Percentiles rank a stretch among this genome's conserved stretches.
Evolutionary conservation across 2,797 vertebrate genomes (phyloP).

Genomic region (Monodelphis domestica): DNA sequence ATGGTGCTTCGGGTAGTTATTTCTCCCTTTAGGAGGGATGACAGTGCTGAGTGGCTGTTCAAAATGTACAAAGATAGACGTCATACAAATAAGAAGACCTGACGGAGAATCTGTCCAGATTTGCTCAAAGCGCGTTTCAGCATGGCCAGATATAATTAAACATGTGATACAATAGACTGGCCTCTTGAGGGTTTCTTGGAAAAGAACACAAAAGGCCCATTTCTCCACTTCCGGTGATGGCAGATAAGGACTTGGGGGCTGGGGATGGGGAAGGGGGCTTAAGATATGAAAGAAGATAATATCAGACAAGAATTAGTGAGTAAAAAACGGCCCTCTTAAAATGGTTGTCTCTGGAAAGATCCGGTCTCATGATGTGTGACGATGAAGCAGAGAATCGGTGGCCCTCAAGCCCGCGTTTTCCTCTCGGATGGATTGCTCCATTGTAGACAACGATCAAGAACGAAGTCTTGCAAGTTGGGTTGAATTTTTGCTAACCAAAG

Average conservation of each 20-base stretch:
- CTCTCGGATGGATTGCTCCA: neutral
- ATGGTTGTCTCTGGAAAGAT: slow-evolving; percentile 8
- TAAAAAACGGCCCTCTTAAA: neutral
- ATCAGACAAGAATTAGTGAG: slow-evolving; percentile 20
- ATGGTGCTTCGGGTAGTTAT: neutral
- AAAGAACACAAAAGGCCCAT: neutral
- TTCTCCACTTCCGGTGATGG: neutral
- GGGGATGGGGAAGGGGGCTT: neutral
- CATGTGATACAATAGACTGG: slow-evolving; percentile 11
- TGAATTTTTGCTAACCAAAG: too few relatives aligned
- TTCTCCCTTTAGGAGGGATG: neutral
- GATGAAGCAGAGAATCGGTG: neutral
- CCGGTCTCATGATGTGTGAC: neutral
- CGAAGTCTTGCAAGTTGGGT: neutral
- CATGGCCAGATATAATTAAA: neutral
- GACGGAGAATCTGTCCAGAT: neutral
- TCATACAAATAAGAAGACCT: neutral
- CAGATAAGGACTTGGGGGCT: neutral
- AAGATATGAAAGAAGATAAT: slow-evolving; percentile 23
- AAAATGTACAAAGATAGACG: neutral
- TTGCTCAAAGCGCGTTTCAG: slow-evolving; percentile 19
- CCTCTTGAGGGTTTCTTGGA: neutral
- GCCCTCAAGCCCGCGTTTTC: neutral
- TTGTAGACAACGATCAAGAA: neutral
- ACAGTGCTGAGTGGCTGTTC: neutral